Conservation (phyloP, 2,113 vertebrate species). For the Tragelaphus strepsiceros region DNA sequence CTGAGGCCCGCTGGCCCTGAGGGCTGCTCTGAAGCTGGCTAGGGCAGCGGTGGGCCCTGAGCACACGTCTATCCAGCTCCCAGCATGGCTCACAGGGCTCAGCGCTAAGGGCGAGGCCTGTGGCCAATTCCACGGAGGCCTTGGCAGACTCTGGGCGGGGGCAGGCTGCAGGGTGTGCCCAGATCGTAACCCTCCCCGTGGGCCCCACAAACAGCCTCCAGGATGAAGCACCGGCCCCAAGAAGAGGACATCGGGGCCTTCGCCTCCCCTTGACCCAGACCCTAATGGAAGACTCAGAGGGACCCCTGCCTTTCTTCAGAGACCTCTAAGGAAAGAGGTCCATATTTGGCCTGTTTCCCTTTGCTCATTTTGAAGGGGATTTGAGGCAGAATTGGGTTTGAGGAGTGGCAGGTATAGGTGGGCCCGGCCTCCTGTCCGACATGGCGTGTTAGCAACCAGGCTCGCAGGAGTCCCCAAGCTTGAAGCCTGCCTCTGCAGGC, state of each 20-base stretch:
- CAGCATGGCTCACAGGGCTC: accelerated
- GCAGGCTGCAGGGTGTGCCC: accelerated
- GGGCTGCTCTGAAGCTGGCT: background rate
- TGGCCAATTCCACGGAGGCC: accelerated
- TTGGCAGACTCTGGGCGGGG: accelerated
- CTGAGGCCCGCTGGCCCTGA: background rate
- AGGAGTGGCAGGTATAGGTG: accelerated
- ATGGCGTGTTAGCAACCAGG: accelerated
- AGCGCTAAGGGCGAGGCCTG: background rate
- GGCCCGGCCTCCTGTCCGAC: background rate
- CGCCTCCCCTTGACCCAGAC: accelerated
- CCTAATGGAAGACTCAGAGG: too few species aligned
- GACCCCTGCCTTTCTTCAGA: background rate
- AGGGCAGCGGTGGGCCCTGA: background rate
- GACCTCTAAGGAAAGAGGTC: background rate
- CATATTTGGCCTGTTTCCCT: background rate
- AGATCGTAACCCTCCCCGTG: accelerated
- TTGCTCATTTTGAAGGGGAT: background rate
- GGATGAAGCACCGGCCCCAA: background rate
- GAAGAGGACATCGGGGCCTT: background rate
- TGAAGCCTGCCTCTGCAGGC: background rate
- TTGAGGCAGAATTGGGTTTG: accelerated
- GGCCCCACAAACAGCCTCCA: background rate
- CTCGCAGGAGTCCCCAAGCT: accelerated
- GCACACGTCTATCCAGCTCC: background rate